Conservation (phyloP, 2,113 vertebrate species). For the Shinisaurus crocodilurus region DNA sequence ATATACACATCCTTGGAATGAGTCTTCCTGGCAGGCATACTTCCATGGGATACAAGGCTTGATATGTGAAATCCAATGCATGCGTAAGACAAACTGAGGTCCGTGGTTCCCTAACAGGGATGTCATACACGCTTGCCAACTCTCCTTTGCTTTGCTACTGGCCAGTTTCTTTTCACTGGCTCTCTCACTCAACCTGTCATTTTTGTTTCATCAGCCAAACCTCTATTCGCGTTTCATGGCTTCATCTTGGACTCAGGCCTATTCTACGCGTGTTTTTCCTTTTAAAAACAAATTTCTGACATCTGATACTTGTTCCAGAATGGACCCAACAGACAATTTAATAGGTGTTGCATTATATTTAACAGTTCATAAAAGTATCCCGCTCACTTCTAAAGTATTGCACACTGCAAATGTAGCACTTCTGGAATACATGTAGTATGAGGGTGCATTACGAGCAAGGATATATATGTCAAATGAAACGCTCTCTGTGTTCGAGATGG, state of each 20-base stretch:
- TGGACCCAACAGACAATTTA: not conserved
- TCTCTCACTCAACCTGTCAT: constrained; percentile 55
- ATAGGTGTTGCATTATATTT: not conserved
- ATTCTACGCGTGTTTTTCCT: constrained; percentile 33
- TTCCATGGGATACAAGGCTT: constrained; percentile 50
- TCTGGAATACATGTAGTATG: not conserved
- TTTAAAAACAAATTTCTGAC: constrained; percentile 53
- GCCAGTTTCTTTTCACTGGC: constrained; percentile 52
- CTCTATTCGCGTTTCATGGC: constrained; percentile 60
- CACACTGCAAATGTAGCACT: not conserved
- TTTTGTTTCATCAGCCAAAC: constrained; percentile 65
- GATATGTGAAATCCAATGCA: constrained; percentile 37
- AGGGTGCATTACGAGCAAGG: not conserved
- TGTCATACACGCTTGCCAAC: constrained; percentile 54
- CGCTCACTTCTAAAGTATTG: not conserved
- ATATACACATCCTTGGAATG: constrained; percentile 42
- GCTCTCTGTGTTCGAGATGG: not conserved
- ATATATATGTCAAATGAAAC: not conserved
- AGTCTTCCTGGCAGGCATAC: constrained; percentile 56
- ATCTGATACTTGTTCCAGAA: constrained; percentile 21
- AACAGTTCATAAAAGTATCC: not conserved
- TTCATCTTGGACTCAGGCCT: constrained; percentile 65
- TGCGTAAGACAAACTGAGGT: constrained; percentile 41
- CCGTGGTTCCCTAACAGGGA: constrained; percentile 49
- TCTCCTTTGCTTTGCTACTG: constrained; percentile 45